These are phyloP conservation scores for Megalopta genalis DNA, from an alignment of 1,140 invertebrate species.

Conservation along the genomic window DNA sequence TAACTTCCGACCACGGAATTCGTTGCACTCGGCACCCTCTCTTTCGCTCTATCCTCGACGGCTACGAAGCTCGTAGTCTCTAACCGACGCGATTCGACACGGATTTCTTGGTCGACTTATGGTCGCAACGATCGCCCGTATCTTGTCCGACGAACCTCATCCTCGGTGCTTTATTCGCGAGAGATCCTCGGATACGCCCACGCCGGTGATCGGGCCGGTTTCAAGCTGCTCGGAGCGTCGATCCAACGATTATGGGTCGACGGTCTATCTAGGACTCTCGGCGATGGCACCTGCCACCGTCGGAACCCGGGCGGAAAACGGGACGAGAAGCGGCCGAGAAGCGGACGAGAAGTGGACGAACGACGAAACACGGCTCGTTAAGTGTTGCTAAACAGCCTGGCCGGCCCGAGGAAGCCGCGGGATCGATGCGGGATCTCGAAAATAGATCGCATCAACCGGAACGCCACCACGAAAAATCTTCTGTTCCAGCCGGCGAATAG, in stretches of 20 bases:
- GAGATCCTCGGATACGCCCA: background rate
- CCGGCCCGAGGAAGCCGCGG: background rate
- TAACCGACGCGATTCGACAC: background rate
- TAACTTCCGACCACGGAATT: too few relatives aligned
- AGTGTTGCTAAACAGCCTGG: background rate
- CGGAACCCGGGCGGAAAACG: too few relatives aligned
- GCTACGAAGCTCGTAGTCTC: too few relatives aligned
- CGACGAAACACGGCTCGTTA: background rate
- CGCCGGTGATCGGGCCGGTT: conserved; percentile 3
- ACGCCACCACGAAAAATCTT: background rate
- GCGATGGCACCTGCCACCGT: too few relatives aligned
- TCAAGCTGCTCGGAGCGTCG: too few relatives aligned
- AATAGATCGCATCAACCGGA: conserved; percentile 8
- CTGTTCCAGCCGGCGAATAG: background rate
- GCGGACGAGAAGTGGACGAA: background rate
- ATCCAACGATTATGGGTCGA: background rate
- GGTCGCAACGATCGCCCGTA: too few relatives aligned
- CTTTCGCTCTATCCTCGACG: too few relatives aligned
- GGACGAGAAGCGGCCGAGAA: too few relatives aligned
- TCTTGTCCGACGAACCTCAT: background rate
- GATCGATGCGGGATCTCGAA: background rate
- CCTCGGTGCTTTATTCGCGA: background rate
- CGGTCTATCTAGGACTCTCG: background rate
- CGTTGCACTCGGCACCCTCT: too few relatives aligned
- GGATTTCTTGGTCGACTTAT: too few relatives aligned